Evolutionary conservation across 2,113 vertebrate species (phyloP).

Genomic region (Centropus bengalensis): DNA sequence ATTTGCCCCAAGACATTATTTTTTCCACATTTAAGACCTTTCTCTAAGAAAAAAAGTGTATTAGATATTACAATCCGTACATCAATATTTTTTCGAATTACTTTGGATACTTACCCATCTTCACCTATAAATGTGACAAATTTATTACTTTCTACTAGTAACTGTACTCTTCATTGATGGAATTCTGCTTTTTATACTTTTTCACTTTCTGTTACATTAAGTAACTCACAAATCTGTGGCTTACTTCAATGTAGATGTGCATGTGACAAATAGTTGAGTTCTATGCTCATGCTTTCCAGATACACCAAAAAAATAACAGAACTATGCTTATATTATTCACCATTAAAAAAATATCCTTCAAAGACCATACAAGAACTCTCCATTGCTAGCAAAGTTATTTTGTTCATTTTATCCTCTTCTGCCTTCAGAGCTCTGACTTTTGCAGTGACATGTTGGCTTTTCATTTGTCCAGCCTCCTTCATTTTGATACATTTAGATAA

Average conservation of each 20-base stretch:
- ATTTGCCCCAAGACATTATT: not conserved
- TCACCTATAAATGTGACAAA: not conserved
- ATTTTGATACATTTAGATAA: not conserved
- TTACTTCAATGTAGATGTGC: not conserved
- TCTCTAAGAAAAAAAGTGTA: not conserved
- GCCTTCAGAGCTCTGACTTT: not conserved
- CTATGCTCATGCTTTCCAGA: not conserved
- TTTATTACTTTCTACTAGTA: not conserved
- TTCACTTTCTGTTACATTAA: not conserved
- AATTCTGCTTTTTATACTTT: not conserved
- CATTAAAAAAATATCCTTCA: not conserved
- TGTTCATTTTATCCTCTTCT: not conserved
- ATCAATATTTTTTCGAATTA: not conserved
- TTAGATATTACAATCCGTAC: not conserved
- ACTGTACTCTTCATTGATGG: not conserved
- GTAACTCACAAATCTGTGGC: not conserved
- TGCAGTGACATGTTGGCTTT: not conserved
- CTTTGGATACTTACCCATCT: not conserved
- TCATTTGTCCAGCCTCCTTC: not conserved
- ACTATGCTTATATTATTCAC: not conserved
- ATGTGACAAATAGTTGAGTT: not conserved
- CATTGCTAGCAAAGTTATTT: not conserved
- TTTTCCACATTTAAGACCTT: constrained; percentile 10
- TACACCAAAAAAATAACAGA: not conserved
- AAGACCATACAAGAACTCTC: rapidly evolving